Conservation (phyloP, 2,797 vertebrate species). For the Emys orbicularis region DNA sequence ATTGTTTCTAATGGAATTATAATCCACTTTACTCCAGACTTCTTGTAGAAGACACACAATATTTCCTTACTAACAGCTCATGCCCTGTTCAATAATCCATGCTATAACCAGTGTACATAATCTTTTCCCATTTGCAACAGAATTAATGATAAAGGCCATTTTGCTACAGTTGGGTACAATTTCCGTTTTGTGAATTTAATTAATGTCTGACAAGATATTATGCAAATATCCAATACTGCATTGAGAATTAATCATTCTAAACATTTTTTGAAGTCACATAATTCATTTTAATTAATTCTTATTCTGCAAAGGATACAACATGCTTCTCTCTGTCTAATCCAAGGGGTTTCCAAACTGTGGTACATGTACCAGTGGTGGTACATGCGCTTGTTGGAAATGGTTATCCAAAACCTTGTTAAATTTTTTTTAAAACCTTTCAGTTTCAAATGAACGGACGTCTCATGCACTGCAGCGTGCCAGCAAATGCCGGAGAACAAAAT, state of each 20-base stretch:
- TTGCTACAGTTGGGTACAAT: constrained; percentile 58
- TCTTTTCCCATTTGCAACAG: constrained; percentile 60
- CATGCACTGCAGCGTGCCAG: not conserved
- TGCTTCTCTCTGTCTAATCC: not conserved
- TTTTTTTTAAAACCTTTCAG: not conserved
- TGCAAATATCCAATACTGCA: constrained; percentile 65
- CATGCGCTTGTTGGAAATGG: not conserved
- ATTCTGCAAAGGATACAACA: constrained; percentile 34
- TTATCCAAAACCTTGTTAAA: not conserved
- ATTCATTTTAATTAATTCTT: constrained; percentile 63
- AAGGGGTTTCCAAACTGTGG: not conserved
- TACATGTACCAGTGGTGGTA: not conserved
- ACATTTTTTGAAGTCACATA: constrained; percentile 46
- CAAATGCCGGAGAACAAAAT: not conserved
- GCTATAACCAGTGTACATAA: constrained; percentile 40
- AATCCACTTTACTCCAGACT: not conserved
- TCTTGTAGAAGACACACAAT: constrained; percentile 31
- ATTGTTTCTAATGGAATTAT: constrained; percentile 32
- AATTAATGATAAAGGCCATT: constrained; percentile 67
- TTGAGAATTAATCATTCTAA: constrained; percentile 58
- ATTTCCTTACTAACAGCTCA: constrained; percentile 54
- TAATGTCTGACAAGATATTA: constrained; percentile 71
- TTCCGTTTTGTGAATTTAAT: constrained; percentile 66
- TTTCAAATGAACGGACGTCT: not conserved
- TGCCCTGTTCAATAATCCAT: constrained; percentile 61